Base-by-base conservation (phyloP, 2,888 invertebrate species). In the Tuta absoluta region DNA sequence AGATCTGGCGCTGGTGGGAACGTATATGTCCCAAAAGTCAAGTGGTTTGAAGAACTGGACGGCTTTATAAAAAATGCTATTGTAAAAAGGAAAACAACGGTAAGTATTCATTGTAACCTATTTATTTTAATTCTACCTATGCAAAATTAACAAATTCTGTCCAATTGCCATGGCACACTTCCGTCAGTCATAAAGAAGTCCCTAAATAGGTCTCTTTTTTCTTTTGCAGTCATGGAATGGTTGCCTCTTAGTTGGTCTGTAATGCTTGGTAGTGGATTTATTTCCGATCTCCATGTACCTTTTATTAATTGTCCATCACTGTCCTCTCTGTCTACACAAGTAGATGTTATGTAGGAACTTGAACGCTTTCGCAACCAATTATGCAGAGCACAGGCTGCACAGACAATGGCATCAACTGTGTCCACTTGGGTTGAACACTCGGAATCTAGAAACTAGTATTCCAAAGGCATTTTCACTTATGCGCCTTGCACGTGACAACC, bases 381-480 rank as follows among this genome's bases (percentile, higher is more conserved):
- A 23, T 53, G 53, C 3, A 53, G 53, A 11, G 53, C 21, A 53
- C 53, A 53, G 14, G 53, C 11, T 53, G 23, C 53, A 53, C 23
- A 53, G 5, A 53, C 53, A 19, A 53, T 53, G n/a, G 21, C 12
- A 53, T 53, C 53, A 4, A 53, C 48, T 17, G 48, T 21, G 10
- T 21, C 14, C 12, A 53, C 66, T 60, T 70, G 67, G 41, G 48
- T 48, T n/a, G 48, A n/a, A n/a, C n/a, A 67, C 63, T 53, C 64
- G 59, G 0, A 66, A 48, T 65, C 66, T 41, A 38, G 19, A 64
- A 71, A 41, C 71, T 63, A 71, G 62, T 63, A 72, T 71, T 8
- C 74, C 72, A 63, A 75, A 72, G 53, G 69, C 64, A 62, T 69
- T 70, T 67, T 72, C 66, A 56, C 68, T 64, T 56, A 68, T 64